phyloP scores from a whole-genome alignment of 2,113 vertebrate genomes.

The Procavia capensis region DNA sequence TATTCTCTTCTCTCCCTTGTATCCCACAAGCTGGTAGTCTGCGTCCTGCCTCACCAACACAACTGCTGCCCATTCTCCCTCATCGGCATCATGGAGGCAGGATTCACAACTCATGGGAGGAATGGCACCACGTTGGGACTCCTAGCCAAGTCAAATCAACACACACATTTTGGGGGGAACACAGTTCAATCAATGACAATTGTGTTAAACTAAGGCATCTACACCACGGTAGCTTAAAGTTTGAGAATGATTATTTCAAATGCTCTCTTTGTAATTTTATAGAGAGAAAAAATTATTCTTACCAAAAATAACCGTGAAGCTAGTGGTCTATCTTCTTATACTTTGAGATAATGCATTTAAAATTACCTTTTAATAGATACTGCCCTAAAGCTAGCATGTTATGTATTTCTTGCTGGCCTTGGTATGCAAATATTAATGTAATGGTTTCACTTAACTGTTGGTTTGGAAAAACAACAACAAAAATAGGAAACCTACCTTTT shows the following conservation, averaged over 20 bases:
- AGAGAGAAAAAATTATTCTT: slow-evolving; percentile 3
- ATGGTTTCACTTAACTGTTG: slow-evolving; percentile 32
- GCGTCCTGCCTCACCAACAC: too few species aligned
- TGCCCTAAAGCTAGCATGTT: not conserved
- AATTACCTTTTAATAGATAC: not conserved
- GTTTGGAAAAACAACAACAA: not conserved
- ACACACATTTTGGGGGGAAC: too few species aligned
- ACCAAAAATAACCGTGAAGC: slow-evolving; percentile 12
- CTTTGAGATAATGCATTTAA: slow-evolving; percentile 47
- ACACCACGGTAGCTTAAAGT: not conserved
- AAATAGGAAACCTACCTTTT: slow-evolving; percentile 45
- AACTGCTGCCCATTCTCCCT: too few species aligned
- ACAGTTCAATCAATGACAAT: too few species aligned
- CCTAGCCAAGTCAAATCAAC: too few species aligned
- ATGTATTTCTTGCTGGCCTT: not conserved
- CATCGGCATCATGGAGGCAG: too few species aligned
- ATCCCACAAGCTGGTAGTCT: too few species aligned
- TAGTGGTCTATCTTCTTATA: slow-evolving; percentile 32
- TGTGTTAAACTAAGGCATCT: slow-evolving; percentile 2
- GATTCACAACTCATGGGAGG: too few species aligned
- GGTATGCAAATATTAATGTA: not conserved
- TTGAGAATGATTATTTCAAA: slow-evolving; percentile 8
- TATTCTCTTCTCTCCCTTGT: too few species aligned
- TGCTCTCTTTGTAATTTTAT: not conserved
- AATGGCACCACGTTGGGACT: too few species aligned